phyloP scores from a whole-genome alignment of 2,797 vertebrate genomes.

The Phataginus tetradactyla region DNA sequence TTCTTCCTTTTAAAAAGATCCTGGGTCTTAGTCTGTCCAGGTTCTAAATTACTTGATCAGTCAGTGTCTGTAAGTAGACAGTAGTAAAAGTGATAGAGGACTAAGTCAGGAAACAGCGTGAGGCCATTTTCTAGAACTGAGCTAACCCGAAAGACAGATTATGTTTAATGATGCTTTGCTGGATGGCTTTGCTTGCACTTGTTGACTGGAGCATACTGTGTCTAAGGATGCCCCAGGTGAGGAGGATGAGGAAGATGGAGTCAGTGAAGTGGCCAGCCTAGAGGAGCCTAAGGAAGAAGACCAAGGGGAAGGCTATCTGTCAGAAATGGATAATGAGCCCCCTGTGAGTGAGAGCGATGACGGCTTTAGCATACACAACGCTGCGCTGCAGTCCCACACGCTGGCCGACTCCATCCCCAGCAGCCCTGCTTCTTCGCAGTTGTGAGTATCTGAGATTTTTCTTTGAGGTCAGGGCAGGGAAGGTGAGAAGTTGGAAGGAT shows the following conservation, averaged over 20 bases:
- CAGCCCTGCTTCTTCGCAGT: slow-evolving; percentile 98
- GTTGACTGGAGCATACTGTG: slow-evolving; percentile 69
- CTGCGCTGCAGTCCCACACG: slow-evolving; percentile 94
- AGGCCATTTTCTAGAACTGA: slow-evolving; percentile 70
- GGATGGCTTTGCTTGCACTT: slow-evolving; percentile 67
- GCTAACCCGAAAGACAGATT: slow-evolving; percentile 56
- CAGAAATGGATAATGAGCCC: slow-evolving; percentile 95
- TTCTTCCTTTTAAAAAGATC: slow-evolving; percentile 66
- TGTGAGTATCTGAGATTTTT: slow-evolving; percentile 90
- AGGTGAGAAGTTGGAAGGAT: slow-evolving; percentile 30
- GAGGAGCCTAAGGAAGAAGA: slow-evolving; percentile 94
- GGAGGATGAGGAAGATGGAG: slow-evolving; percentile 93
- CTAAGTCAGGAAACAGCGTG: slow-evolving; percentile 63
- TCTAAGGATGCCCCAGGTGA: slow-evolving; percentile 90
- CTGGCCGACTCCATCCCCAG: slow-evolving; percentile 97
- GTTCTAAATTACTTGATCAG: slow-evolving; percentile 62
- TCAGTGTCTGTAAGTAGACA: slow-evolving; percentile 59
- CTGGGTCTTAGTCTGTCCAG: slow-evolving; percentile 75
- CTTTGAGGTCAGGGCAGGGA: slow-evolving; percentile 26
- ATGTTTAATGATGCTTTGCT: slow-evolving; percentile 65
- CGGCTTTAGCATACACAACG: slow-evolving; percentile 96
- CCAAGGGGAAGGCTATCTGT: slow-evolving; percentile 92
- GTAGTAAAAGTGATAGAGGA: slow-evolving; percentile 70
- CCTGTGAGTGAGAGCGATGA: slow-evolving; percentile 97
- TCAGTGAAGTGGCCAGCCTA: slow-evolving; percentile 92